Conservation (phyloP, 1,140 invertebrate species). For the Acromyrmex heyeri region DNA sequence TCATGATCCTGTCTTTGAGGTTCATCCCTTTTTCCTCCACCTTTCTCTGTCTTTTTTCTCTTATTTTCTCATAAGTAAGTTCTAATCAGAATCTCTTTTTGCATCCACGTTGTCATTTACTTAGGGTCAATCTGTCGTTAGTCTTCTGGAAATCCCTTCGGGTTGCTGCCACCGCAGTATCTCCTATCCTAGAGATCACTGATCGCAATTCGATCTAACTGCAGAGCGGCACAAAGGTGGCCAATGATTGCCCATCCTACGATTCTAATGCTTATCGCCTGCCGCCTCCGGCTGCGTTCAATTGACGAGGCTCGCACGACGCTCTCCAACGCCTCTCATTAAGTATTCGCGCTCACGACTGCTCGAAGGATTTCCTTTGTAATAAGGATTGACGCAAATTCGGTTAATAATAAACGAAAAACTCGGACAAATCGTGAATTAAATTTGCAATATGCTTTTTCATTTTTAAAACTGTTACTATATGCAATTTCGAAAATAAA, state of each 20-base stretch:
- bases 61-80: not conserved
- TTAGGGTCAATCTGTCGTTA: conserved; percentile 81
- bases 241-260: conserved; percentile 73
- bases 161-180: conserved; percentile 63
- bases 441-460: not conserved
- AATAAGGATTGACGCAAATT: conserved; percentile 35
- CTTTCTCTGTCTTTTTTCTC: conserved; percentile 9
- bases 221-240: conserved; percentile 72
- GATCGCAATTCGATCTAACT: conserved; percentile 84
- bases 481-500: not conserved
- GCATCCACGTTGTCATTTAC: conserved; percentile 83
- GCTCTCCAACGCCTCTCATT: conserved; percentile 54
- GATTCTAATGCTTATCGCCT: conserved; percentile 74
- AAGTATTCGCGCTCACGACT: conserved; percentile 52
- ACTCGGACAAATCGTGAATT: conserved; percentile 3
- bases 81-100: conserved; percentile 13
- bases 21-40: conserved; percentile 13
- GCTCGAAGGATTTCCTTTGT: conserved; percentile 39
- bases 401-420: conserved; percentile 15
- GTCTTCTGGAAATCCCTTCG: conserved; percentile 81
- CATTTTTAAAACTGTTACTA: not conserved
- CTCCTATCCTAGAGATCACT: conserved; percentile 78
- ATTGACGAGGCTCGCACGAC: conserved; percentile 52
- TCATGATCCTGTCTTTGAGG: conserved; percentile 16
- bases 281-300: conserved; percentile 36